A percentile compares a stretch with the other conserved stretches of the same genome.
Conservation (phyloP, 2,113 vertebrate genomes). For the Ceyx melanurus region DNA sequence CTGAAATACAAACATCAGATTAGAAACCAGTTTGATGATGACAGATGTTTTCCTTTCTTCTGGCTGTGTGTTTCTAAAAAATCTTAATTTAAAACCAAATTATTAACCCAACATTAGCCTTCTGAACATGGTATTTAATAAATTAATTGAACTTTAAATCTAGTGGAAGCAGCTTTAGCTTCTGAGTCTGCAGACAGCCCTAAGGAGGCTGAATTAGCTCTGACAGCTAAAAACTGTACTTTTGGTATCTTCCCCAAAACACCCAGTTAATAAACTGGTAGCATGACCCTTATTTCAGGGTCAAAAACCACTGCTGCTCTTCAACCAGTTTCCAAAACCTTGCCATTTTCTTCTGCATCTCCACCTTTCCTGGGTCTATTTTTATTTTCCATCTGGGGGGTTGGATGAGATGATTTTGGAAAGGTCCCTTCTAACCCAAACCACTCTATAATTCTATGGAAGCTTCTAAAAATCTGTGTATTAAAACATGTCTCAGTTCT, state of each 20-base stretch:
- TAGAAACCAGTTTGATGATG: not conserved
- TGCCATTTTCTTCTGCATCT: not conserved
- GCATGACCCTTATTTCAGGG: not conserved
- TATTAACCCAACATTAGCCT: not conserved
- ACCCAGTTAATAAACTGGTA: not conserved
- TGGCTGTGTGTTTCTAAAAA: not conserved
- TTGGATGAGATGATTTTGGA: too few relatives aligned
- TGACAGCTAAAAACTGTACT: not conserved
- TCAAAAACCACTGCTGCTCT: not conserved
- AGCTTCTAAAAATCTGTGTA: not conserved
- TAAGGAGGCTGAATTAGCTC: not conserved
- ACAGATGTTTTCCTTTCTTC: not conserved
- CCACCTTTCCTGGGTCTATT: not conserved
- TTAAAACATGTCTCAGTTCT: not conserved
- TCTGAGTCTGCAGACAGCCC: not conserved
- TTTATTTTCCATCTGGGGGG: not conserved
- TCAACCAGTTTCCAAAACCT: not conserved
- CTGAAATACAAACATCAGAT: not conserved
- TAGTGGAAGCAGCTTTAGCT: not conserved
- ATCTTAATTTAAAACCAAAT: conserved; percentile 9
- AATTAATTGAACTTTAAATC: not conserved
- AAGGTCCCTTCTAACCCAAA: too few relatives aligned
- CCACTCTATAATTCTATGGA: too few relatives aligned
- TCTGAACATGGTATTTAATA: not conserved
- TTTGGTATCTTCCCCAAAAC: not conserved